These are phyloP conservation scores for Silurus lanzhouensis DNA, from an alignment of 2,797 vertebrate species.

Conservation along the genomic window DNA sequence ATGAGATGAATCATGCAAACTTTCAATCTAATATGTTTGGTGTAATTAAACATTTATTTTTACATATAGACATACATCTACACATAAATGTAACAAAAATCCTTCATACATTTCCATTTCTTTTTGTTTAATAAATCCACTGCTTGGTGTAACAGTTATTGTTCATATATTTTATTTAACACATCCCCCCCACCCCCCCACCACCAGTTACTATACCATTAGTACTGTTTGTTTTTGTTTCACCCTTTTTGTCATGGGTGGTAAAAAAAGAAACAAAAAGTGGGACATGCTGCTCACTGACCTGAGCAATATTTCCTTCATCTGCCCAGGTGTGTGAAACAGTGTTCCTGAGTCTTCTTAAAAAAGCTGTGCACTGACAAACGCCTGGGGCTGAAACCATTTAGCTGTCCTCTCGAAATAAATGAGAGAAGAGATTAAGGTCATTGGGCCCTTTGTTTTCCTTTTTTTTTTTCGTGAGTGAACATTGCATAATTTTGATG, in stretches of 20 bases:
- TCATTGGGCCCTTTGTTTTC: background rate
- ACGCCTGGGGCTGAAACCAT: background rate
- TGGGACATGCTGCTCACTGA: conserved; percentile 33
- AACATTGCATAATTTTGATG: background rate
- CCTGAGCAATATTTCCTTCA: conserved; percentile 27
- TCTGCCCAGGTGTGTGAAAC: conserved; percentile 39
- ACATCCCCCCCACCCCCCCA: accelerated
- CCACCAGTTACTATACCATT: conserved; percentile 3
- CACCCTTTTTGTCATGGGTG: conserved; percentile 15
- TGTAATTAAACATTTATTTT: too few species aligned
- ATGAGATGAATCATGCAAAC: too few species aligned
- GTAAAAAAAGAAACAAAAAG: conserved; percentile 28
- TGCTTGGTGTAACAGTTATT: background rate
- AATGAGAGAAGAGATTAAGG: conserved; percentile 9
- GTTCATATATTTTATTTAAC: background rate
- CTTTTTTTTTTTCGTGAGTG: too few species aligned
- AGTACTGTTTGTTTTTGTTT: conserved; percentile 17
- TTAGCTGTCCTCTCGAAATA: conserved; percentile 11
- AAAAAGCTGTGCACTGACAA: conserved; percentile 20
- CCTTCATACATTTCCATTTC: too few species aligned
- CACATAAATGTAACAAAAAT: too few species aligned
- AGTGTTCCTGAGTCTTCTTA: conserved; percentile 6
- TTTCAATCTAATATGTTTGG: too few species aligned
- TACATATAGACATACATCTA: too few species aligned
- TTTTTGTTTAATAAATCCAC: background rate